Percentiles rank a stretch among this genome's conserved stretches.
These are phyloP conservation scores for Megaceryle torquata DNA, from an alignment of 2,113 vertebrate species.

Conservation along the genomic window DNA sequence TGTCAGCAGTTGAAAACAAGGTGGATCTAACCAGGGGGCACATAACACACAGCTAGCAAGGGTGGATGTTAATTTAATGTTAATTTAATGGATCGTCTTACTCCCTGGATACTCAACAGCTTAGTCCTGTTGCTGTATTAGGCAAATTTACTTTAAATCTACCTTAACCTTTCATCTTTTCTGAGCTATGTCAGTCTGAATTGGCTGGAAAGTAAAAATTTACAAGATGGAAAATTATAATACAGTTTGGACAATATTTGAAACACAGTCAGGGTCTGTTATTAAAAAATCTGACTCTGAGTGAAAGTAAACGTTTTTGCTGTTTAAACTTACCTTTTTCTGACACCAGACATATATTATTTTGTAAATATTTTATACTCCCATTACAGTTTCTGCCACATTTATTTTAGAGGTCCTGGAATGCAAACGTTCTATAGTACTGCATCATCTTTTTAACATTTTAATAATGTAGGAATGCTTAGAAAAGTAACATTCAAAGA, in stretches of 20 bases:
- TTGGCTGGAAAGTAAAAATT: neutral
- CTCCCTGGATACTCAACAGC: neutral
- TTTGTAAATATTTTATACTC: neutral
- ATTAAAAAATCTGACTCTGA: neutral
- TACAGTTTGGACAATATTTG: neutral
- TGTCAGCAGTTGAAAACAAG: neutral
- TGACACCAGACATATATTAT: neutral
- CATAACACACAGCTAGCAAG: neutral
- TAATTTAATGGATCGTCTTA: neutral
- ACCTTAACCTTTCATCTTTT: neutral
- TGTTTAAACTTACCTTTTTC: neutral
- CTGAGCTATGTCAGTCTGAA: neutral
- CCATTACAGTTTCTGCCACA: neutral
- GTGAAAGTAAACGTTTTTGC: neutral
- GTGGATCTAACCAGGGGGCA: neutral
- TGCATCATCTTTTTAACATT: neutral
- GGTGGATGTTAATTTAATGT: neutral
- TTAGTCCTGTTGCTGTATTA: neutral
- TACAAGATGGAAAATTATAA: neutral
- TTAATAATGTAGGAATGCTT: neutral
- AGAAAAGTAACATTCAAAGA: slow-evolving; percentile 8
- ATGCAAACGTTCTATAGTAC: neutral
- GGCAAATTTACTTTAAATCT: neutral
- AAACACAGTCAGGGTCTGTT: neutral
- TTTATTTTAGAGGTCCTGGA: neutral